These are phyloP conservation scores for Dryomyza anilis DNA, from an alignment of 2,888 invertebrate species.

Conservation along the genomic window DNA sequence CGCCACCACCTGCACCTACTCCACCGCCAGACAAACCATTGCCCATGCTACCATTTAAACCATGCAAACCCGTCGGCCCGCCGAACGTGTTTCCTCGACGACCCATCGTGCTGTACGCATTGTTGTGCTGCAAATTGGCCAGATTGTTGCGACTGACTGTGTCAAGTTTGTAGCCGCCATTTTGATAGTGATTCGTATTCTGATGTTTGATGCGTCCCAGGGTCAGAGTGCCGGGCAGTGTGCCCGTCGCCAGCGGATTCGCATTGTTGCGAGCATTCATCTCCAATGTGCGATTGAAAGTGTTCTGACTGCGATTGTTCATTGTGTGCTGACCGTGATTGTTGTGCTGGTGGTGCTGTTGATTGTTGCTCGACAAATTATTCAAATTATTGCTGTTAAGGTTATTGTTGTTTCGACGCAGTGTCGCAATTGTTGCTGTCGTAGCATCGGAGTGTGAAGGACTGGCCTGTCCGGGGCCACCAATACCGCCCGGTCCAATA, in stretches of 20 bases:
- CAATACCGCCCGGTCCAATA: constrained; percentile 34
- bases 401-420: constrained; percentile 59
- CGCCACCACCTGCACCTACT: constrained; percentile 48
- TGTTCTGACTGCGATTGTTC: constrained; percentile 58
- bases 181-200: constrained; percentile 59
- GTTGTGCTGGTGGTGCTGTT: constrained; percentile 62
- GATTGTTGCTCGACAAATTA: constrained; percentile 62
- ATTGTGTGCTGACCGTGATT: constrained; percentile 47
- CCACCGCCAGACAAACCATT: constrained; percentile 37
- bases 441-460: constrained; percentile 83
- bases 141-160: constrained; percentile 57
- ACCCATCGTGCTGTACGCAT: constrained; percentile 58
- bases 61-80: constrained; percentile 49
- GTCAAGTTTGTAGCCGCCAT: constrained; percentile 59
- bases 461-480: constrained; percentile 70
- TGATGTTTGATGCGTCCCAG: constrained; percentile 60
- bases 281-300: constrained; percentile 59
- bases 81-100: constrained; percentile 58
- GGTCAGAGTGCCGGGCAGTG: constrained; percentile 57
- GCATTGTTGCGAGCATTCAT: constrained; percentile 60
- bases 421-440: constrained; percentile 75
- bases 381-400: constrained; percentile 44
- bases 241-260: constrained; percentile 50
- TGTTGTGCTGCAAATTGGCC: constrained; percentile 55
- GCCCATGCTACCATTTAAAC: constrained; percentile 36